Conservation (phyloP, 2,888 invertebrate genomes). For the Schizotus pectinicornis region DNA sequence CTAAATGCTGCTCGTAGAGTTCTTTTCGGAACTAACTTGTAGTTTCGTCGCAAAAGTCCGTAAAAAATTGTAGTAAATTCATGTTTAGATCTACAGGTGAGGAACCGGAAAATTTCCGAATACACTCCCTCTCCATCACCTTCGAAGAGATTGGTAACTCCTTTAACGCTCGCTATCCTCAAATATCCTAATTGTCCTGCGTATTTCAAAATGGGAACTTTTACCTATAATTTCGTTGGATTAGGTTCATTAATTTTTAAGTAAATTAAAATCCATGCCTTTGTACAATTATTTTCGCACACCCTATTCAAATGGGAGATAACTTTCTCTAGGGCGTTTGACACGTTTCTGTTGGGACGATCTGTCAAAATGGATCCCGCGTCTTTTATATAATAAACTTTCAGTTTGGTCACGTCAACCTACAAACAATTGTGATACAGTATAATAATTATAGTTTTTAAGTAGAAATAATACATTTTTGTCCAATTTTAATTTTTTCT, state of each 20-base stretch:
- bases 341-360: slow-evolving; percentile 33
- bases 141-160: slow-evolving; percentile 70
- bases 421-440: slow-evolving; percentile 49
- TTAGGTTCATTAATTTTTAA: slow-evolving; percentile 10
- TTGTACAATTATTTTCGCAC: slow-evolving; percentile 29
- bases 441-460: background rate
- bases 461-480: slow-evolving; percentile 38
- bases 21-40: slow-evolving; percentile 22
- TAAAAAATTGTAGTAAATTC: slow-evolving; percentile 70
- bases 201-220: slow-evolving; percentile 69
- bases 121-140: slow-evolving; percentile 68
- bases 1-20: slow-evolving; percentile 14
- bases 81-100: slow-evolving; percentile 68
- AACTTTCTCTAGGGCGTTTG: slow-evolving; percentile 35
- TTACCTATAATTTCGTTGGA: slow-evolving; percentile 57
- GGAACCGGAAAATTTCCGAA: slow-evolving; percentile 69
- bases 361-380: slow-evolving; percentile 33
- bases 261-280: slow-evolving; percentile 13
- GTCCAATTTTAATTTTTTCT: slow-evolving; percentile 58
- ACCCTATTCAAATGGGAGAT: slow-evolving; percentile 36
- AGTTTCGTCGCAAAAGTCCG: slow-evolving; percentile 55
- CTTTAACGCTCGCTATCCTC: slow-evolving; percentile 65
- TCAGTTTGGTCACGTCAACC: slow-evolving; percentile 69
- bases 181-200: slow-evolving; percentile 68
- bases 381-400: slow-evolving; percentile 81